These are phyloP conservation scores for Toxonevra muliebris DNA, from an alignment of 2,888 invertebrate species.

Conservation along the genomic window DNA sequence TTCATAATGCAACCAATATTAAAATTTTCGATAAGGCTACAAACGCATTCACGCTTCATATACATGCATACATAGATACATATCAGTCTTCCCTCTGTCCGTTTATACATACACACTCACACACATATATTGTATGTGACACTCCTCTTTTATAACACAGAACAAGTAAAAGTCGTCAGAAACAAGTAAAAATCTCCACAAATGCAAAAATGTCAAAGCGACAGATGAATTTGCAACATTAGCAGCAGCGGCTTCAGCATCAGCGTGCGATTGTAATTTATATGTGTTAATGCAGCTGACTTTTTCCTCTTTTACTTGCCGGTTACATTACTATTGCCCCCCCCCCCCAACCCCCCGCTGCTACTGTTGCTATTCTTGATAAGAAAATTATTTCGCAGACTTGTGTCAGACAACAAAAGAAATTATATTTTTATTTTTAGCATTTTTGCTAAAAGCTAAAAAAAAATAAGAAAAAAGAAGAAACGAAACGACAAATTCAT, in stretches of 20 bases:
- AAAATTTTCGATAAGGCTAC: no score
- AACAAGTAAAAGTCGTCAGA: slow-evolving; percentile 9
- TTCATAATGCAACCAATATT: no score
- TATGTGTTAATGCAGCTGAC: slow-evolving; percentile 17
- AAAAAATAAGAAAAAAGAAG: no score
- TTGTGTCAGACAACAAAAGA: slow-evolving; percentile 57
- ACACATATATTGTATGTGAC: no score
- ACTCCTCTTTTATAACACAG: no score
- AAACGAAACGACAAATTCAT: no score
- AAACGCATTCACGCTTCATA: no score
- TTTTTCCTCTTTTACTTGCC: slow-evolving; percentile 29
- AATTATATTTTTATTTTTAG: slow-evolving; percentile 22
- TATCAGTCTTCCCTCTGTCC: no score
- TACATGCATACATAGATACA: no score
- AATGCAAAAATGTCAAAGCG: slow-evolving; percentile 17
- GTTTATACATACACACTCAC: no score
- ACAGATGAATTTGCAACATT: slow-evolving; percentile 23
- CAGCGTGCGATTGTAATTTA: slow-evolving; percentile 1
- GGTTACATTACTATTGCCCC: slow-evolving; percentile 32
- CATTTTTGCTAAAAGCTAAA: no score
- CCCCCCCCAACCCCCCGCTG: no score
- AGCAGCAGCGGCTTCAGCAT: slow-evolving; percentile 16
- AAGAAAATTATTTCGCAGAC: slow-evolving; percentile 44
- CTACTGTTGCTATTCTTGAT: slow-evolving; percentile 25
- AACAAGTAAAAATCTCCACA: slow-evolving; percentile 18